Percentiles rank a stretch among this genome's conserved stretches.
Evolutionary conservation across 2,888 invertebrate species (phyloP).

Genomic region (Drosophila quinaria): DNA sequence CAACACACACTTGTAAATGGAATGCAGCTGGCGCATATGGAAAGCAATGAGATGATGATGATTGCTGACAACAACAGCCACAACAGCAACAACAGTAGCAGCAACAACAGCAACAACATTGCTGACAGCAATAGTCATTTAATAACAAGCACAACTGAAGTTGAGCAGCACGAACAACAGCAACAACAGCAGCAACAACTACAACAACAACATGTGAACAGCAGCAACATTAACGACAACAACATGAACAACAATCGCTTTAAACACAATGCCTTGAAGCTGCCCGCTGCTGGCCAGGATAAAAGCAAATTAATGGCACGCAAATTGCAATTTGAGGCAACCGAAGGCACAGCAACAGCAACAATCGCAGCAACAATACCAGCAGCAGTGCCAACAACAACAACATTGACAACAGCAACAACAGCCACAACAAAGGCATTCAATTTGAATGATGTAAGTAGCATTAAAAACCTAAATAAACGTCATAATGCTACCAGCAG

Average conservation of each 20-base stretch:
- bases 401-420: slow-evolving; percentile 34
- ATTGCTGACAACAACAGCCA: slow-evolving; percentile 26
- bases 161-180: slow-evolving; percentile 10
- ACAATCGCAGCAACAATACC: slow-evolving; percentile 22
- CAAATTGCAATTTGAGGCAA: slow-evolving; percentile 44
- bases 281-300: slow-evolving; percentile 52
- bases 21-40: slow-evolving; percentile 55
- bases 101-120: slow-evolving; percentile 23
- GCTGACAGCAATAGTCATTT: slow-evolving; percentile 18
- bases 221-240: slow-evolving; percentile 22
- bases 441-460: slow-evolving; percentile 79
- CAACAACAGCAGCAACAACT: slow-evolving; percentile 15
- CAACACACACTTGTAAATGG: slow-evolving; percentile 21
- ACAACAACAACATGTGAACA: slow-evolving; percentile 7
- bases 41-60: slow-evolving; percentile 23
- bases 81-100: neutral
- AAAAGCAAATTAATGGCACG: slow-evolving; percentile 35
- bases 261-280: slow-evolving; percentile 58
- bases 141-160: slow-evolving; percentile 4
- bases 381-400: slow-evolving; percentile 14
- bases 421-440: slow-evolving; percentile 58
- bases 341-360: slow-evolving; percentile 33
- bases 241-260: slow-evolving; percentile 49
- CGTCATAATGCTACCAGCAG: slow-evolving; percentile 67
- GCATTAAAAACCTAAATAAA: slow-evolving; percentile 65